phyloP scores from a whole-genome alignment of 2,797 vertebrate genomes.

The Paguma larvata region DNA sequence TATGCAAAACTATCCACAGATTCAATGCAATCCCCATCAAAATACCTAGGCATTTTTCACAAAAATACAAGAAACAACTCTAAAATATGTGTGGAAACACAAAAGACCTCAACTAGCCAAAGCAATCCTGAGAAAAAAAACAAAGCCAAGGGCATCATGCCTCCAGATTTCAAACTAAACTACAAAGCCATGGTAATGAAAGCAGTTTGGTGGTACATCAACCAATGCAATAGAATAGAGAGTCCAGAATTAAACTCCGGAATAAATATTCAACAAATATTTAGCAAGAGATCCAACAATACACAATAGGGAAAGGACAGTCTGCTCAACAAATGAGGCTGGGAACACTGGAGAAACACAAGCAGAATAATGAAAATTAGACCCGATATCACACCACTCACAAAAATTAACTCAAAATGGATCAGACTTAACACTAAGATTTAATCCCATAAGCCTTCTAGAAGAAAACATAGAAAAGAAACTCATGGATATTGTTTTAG shows the following conservation, averaged over 20 bases:
- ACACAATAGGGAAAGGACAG: neutral
- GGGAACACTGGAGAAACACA: neutral
- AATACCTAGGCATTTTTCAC: neutral
- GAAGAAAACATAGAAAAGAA: neutral
- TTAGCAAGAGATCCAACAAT: neutral
- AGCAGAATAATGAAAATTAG: neutral
- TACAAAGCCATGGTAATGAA: neutral
- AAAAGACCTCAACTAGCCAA: neutral
- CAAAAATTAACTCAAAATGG: neutral
- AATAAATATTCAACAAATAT: neutral
- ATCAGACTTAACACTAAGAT: neutral
- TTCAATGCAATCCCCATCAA: neutral
- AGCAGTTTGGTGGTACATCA: neutral
- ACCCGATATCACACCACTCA: neutral
- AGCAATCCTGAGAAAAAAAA: neutral
- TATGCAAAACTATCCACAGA: neutral
- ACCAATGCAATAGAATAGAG: neutral
- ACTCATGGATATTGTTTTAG: no score
- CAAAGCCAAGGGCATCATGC: neutral
- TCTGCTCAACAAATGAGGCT: neutral
- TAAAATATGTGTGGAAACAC: neutral
- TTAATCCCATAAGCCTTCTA: neutral
- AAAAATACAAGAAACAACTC: neutral
- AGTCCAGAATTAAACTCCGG: neutral
- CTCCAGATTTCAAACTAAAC: neutral